Conservation (phyloP, 2,888 invertebrate species). For the Gisinianus flammeolus region DNA sequence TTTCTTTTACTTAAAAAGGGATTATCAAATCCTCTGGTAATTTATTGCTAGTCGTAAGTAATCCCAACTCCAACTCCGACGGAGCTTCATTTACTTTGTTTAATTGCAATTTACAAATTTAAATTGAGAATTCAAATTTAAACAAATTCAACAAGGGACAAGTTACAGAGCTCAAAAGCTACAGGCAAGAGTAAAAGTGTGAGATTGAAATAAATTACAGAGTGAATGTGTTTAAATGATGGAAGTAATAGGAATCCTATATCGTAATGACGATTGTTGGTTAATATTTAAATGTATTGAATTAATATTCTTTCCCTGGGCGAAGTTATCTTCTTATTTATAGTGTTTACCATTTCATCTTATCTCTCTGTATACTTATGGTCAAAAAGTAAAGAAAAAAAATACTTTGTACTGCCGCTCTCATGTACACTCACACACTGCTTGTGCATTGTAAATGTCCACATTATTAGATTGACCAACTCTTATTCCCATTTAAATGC, state of each 20-base stretch:
- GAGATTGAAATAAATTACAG: neutral
- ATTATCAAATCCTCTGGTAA: too few relatives aligned
- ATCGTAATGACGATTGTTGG: neutral
- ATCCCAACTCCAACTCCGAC: too few relatives aligned
- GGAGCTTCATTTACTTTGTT: neutral
- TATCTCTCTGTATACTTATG: neutral
- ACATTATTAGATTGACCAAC: neutral
- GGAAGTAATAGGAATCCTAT: neutral
- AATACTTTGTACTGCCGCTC: neutral
- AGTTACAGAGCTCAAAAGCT: neutral
- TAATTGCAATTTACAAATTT: neutral
- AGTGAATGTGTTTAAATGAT: neutral
- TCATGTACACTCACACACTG: neutral
- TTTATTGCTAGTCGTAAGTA: too few relatives aligned
- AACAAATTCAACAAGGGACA: too few relatives aligned
- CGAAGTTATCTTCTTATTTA: slow-evolving; percentile 1
- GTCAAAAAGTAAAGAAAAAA: neutral
- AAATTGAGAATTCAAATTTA: neutral
- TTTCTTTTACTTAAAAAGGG: neutral
- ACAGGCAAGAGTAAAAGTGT: neutral
- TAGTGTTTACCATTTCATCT: neutral
- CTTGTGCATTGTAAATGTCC: neutral
- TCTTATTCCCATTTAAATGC: neutral
- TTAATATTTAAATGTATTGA: neutral
- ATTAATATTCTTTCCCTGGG: slow-evolving; percentile 2